These are phyloP conservation scores for Prietella phreatophila DNA, from an alignment of 2,113 vertebrate species.

Conservation along the genomic window DNA sequence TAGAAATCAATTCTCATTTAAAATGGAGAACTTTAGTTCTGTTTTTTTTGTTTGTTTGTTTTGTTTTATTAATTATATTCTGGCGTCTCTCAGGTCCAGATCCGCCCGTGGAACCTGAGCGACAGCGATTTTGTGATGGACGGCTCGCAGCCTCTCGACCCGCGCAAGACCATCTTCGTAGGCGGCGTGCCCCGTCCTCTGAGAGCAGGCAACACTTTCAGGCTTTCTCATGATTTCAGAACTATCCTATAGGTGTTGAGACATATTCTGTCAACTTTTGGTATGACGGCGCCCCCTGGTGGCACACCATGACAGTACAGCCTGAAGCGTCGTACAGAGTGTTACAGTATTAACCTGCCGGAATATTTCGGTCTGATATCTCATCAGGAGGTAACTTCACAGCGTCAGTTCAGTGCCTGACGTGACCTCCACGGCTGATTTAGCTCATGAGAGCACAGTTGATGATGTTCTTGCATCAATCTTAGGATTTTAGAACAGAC, in stretches of 20 bases:
- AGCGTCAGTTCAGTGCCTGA: neutral
- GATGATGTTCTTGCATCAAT: neutral
- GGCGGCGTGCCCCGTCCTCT: slow-evolving; percentile 93
- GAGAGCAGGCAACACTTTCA: slow-evolving; percentile 79
- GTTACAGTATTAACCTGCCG: neutral
- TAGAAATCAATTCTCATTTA: too few relatives aligned
- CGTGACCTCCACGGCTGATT: neutral
- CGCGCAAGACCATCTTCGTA: slow-evolving; percentile 98
- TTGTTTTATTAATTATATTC: neutral
- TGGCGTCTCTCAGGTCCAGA: slow-evolving; percentile 82
- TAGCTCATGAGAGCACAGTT: neutral
- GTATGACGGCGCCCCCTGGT: neutral
- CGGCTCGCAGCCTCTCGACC: slow-evolving; percentile 94
- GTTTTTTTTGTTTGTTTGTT: neutral
- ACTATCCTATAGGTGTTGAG: too few relatives aligned
- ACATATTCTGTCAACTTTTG: too few relatives aligned
- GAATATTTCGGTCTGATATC: neutral
- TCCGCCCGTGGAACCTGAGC: slow-evolving; percentile 95
- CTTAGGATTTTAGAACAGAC: neutral
- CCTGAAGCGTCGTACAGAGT: neutral
- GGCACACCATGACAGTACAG: neutral
- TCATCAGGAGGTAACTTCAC: too few relatives aligned
- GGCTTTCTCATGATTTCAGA: too few relatives aligned
- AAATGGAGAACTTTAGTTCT: neutral
- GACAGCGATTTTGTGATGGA: slow-evolving; percentile 99